Evolutionary conservation across 2,888 invertebrate genomes (phyloP).

Genomic region (Exephanes ischioxanthus): DNA sequence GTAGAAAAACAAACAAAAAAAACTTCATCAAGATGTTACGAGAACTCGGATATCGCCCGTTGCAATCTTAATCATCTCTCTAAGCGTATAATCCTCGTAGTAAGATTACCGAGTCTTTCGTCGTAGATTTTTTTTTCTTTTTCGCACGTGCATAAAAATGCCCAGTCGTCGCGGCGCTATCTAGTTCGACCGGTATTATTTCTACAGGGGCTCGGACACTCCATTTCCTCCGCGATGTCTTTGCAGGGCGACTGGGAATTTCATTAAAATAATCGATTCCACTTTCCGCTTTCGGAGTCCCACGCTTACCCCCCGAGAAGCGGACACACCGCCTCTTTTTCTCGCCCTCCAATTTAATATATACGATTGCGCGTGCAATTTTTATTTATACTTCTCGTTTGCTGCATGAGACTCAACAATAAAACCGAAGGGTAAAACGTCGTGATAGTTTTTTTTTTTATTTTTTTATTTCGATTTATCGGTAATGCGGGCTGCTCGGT

Average conservation of each 20-base stretch:
- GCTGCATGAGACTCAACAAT: background rate
- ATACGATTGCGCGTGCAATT: background rate
- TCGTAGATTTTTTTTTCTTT: slow-evolving; percentile 42
- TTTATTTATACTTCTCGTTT: background rate
- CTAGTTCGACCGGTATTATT: slow-evolving; percentile 67
- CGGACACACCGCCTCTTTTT: slow-evolving; percentile 4
- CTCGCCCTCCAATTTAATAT: slow-evolving; percentile 12
- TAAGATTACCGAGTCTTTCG: slow-evolving; percentile 48
- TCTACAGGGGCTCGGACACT: slow-evolving; percentile 36
- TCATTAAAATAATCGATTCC: slow-evolving; percentile 57
- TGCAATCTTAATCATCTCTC: slow-evolving; percentile 67
- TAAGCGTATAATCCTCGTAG: slow-evolving; percentile 69
- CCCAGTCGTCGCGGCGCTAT: slow-evolving; percentile 32
- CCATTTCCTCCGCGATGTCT: slow-evolving; percentile 47
- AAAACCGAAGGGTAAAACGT: slow-evolving; percentile 10
- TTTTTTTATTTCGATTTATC: background rate
- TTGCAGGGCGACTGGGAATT: slow-evolving; percentile 56
- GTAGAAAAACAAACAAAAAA: background rate
- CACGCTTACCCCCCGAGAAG: slow-evolving; percentile 7
- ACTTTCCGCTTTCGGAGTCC: slow-evolving; percentile 21
- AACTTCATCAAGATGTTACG: slow-evolving; percentile 49
- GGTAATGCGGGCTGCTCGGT: background rate
- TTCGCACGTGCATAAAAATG: slow-evolving; percentile 47
- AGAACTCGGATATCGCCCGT: slow-evolving; percentile 49
- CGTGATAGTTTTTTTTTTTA: background rate